Percentiles rank a stretch among this genome's conserved stretches.
phyloP scores from a whole-genome alignment of 1,140 invertebrate species.

The Drosophila lini region DNA sequence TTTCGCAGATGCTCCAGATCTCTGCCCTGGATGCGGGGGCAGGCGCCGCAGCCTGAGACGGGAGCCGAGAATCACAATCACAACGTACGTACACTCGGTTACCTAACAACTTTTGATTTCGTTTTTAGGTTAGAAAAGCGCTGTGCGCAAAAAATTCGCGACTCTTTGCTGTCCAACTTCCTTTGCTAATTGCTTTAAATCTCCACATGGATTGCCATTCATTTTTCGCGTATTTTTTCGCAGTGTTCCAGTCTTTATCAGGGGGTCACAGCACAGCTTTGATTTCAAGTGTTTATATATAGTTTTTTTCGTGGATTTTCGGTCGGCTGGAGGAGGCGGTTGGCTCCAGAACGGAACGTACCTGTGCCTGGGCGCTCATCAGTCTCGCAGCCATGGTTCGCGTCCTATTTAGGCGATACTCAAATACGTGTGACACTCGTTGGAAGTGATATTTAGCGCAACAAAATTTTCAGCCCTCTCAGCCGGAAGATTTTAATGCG shows the following conservation, averaged over 20 bases:
- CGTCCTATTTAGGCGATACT: conserved; percentile 45
- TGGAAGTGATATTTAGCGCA: conserved; percentile 43
- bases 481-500: conserved; percentile 82
- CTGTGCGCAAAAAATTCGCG: conserved; percentile 50
- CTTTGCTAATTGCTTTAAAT: background rate
- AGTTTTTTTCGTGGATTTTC: conserved; percentile 1
- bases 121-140: conserved; percentile 78
- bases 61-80: conserved; percentile 39
- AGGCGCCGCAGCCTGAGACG: background rate
- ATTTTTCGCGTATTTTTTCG: conserved; percentile 42
- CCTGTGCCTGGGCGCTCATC: conserved; percentile 75
- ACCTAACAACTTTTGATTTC: conserved; percentile 73
- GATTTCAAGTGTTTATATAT: conserved; percentile 20
- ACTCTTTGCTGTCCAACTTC: conserved; percentile 20
- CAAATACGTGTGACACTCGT: conserved; percentile 38
- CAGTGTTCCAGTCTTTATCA: conserved; percentile 48
- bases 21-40: conserved; percentile 3
- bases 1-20: background rate
- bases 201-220: conserved; percentile 24
- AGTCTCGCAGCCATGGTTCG: conserved; percentile 75
- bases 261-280: conserved; percentile 30
- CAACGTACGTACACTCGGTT: conserved; percentile 44
- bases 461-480: conserved; percentile 83
- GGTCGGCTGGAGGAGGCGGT: background rate
- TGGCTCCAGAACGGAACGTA: conserved; percentile 51